These are phyloP conservation scores for Sander vitreus DNA, from an alignment of 2,113 vertebrate genomes.

Conservation along the genomic window DNA sequence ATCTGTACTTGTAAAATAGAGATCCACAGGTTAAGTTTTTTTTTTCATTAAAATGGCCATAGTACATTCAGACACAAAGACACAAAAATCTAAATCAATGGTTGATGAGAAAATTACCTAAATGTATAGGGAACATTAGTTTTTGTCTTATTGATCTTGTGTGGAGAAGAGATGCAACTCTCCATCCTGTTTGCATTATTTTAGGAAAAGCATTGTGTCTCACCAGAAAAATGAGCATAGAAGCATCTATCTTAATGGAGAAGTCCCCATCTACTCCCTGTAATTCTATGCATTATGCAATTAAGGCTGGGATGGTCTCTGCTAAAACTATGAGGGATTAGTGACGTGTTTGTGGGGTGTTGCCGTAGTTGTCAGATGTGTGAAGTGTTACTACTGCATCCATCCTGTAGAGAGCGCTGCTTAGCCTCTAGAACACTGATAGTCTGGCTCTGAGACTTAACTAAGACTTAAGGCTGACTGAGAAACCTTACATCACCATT, in stretches of 20 bases:
- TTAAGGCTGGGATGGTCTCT: slow-evolving; percentile 45
- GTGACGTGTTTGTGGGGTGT: slow-evolving; percentile 57
- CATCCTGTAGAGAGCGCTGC: slow-evolving; percentile 74
- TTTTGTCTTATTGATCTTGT: too few relatives aligned
- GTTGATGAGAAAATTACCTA: slow-evolving; percentile 7
- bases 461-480: slow-evolving; percentile 43
- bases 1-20: slow-evolving; percentile 8
- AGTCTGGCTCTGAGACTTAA: slow-evolving; percentile 71
- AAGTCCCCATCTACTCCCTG: slow-evolving; percentile 27
- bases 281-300: slow-evolving; percentile 48
- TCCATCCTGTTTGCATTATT: too few relatives aligned
- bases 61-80: neutral
- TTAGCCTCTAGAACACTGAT: slow-evolving; percentile 80
- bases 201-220: slow-evolving; percentile 8
- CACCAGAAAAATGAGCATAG: neutral
- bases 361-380: slow-evolving; percentile 77
- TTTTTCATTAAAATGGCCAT: neutral
- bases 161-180: too few relatives aligned
- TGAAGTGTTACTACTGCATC: slow-evolving; percentile 80
- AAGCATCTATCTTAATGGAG: neutral
- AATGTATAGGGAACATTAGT: neutral
- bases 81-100: neutral
- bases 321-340: slow-evolving; percentile 50
- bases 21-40: neutral
- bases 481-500: slow-evolving; percentile 44